Evolutionary conservation across 2,113 vertebrate genomes (phyloP), one percentile per base, ranked within the genome.

Genomic region (Rhea pennata): DNA sequence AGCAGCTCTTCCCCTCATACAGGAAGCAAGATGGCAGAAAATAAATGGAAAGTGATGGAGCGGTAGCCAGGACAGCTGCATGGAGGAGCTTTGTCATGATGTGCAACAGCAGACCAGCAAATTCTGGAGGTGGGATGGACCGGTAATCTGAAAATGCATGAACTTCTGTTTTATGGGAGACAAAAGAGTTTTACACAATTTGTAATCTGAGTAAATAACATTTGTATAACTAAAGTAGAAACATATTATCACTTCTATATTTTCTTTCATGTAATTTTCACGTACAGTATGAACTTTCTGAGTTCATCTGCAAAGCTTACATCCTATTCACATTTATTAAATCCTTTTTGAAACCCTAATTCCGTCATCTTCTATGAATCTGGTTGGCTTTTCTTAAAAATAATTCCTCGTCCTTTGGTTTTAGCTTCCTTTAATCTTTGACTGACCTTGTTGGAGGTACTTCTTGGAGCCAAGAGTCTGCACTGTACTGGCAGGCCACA

Each of bases 381-480:
- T 56, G 74, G 11, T 2, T 26, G 8, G 3, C 12, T 91, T 87
- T 75, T 88, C 10, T 72, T 74, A 61, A 89, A 56, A 15, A 15
- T 19, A 79, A 87, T 56, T 75, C 19, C 21, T 50, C 7, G 29
- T 48, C 53, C 0, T 71, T 73, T 84, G 79, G 12, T 69, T 88
- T 87, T 4, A 3, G 0, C n/a, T 95, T 78, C 48, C 23, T 24
- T 87, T 75, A 24, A 19, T 71, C 21, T 91, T 84, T 84, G 51
- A 46, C 44, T 65, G 33, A 42, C 15, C 8, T 84, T 71, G 2
- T 3, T 39, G 14, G 2, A 72, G 39, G 22, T 40, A 36, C 7
- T n/a, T 27, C 33, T 81, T 0, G 0, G 12, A 31, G 19, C 3
- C n/a, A 10, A 81, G 42, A 24, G 12, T 5, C 5, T 0, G 1